Conservation (phyloP, 2,888 invertebrate genomes). For the Eupeodes latifasciatus region DNA sequence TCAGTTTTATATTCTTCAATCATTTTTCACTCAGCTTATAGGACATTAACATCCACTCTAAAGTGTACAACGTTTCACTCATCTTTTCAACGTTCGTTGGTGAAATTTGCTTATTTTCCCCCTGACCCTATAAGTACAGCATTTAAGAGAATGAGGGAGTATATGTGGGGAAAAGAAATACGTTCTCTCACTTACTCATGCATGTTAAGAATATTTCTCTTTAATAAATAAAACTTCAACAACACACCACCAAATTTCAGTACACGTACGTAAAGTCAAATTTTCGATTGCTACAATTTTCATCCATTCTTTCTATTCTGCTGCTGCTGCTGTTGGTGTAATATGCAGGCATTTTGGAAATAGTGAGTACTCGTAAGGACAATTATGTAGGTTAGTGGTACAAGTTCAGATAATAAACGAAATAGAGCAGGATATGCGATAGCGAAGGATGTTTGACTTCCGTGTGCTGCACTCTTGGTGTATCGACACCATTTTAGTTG, state of each 20-base stretch:
- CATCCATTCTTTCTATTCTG: not conserved
- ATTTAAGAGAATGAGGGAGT: not conserved
- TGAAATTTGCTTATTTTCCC: constrained; percentile 4
- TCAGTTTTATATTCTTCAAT: too few relatives aligned
- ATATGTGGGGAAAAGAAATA: not conserved
- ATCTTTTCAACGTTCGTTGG: constrained; percentile 19
- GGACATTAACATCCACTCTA: too few relatives aligned
- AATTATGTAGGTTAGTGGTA: constrained; percentile 72
- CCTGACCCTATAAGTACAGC: not conserved
- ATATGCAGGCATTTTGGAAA: constrained; percentile 58
- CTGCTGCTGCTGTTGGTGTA: constrained; percentile 40
- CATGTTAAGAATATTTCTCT: constrained; percentile 5
- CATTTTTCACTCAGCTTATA: too few relatives aligned
- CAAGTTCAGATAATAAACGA: constrained; percentile 68
- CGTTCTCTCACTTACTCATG: not conserved
- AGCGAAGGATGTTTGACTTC: constrained; percentile 69
- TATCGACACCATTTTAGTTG: constrained; percentile 60
- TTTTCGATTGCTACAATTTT: constrained; percentile 1
- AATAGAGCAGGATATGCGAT: constrained; percentile 70
- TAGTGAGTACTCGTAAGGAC: constrained; percentile 54
- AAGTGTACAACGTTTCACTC: not conserved
- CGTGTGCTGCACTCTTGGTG: constrained; percentile 63
- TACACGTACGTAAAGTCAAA: not conserved
- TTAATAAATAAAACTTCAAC: constrained; percentile 19
- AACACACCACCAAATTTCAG: not conserved